Conservation (phyloP, 2,888 invertebrate genomes). For the Sicus ferrugineus region DNA sequence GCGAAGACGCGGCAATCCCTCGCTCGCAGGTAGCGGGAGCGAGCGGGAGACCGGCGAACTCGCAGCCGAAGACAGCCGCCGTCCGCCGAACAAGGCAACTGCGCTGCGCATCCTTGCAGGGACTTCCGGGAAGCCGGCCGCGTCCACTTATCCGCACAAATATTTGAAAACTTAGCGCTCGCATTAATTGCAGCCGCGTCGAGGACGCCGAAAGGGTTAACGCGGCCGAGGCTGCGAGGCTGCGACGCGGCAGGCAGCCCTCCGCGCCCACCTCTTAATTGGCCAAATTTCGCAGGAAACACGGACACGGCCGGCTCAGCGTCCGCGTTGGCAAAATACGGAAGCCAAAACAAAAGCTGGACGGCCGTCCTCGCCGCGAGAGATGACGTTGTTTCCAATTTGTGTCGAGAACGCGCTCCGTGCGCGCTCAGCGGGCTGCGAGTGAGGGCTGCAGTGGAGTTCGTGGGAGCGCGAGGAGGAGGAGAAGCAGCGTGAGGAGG, state of each 20-base stretch:
- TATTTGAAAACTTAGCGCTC: slow-evolving; percentile 50
- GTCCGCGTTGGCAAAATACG: slow-evolving; percentile 32
- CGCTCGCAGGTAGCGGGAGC: not conserved
- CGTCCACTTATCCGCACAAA: slow-evolving; percentile 51
- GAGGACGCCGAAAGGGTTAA: slow-evolving; percentile 25
- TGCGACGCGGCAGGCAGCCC: slow-evolving; percentile 31
- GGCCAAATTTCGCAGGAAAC: slow-evolving; percentile 58
- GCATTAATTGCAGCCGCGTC: slow-evolving; percentile 38
- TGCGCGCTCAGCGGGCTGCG: too few relatives aligned
- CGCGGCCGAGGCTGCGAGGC: slow-evolving; percentile 23
- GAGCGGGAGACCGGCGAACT: slow-evolving; percentile 4
- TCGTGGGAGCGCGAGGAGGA: too few relatives aligned
- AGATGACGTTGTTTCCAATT: slow-evolving; percentile 31
- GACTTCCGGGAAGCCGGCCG: not conserved
- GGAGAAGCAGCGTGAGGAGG: too few relatives aligned
- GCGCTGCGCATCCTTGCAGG: slow-evolving; percentile 14
- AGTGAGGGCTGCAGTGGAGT: too few relatives aligned
- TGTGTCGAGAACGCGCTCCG: not conserved
- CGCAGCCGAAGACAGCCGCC: slow-evolving; percentile 10
- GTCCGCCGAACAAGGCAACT: too few relatives aligned
- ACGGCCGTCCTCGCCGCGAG: slow-evolving; percentile 12
- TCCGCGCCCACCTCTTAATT: slow-evolving; percentile 46
- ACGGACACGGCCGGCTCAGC: slow-evolving; percentile 43
- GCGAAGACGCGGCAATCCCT: not conserved
- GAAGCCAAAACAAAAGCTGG: slow-evolving; percentile 17